Evolutionary conservation across 1,140 invertebrate genomes (phyloP).

Genomic region (Agraylea sexmaculata): DNA sequence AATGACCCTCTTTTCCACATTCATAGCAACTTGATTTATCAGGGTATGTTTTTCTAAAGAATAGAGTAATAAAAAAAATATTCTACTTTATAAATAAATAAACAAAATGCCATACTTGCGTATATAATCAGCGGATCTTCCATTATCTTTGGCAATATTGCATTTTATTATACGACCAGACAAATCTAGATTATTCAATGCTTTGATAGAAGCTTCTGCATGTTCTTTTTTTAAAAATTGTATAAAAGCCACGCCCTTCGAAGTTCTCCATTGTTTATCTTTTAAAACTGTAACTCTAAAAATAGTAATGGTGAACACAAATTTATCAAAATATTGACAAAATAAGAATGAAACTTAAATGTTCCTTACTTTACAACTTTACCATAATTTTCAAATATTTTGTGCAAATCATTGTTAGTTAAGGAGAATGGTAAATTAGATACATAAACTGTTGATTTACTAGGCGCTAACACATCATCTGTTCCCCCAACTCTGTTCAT

Average conservation of each 20-base stretch:
- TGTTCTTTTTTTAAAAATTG: slow-evolving; percentile 55
- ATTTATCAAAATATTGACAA: background rate
- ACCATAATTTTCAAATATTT: slow-evolving; percentile 64
- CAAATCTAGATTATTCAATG: slow-evolving; percentile 54
- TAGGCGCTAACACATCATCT: slow-evolving; percentile 15
- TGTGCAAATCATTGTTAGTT: slow-evolving; percentile 72
- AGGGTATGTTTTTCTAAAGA: slow-evolving; percentile 49
- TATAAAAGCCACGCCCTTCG: slow-evolving; percentile 69
- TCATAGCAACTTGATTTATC: slow-evolving; percentile 71
- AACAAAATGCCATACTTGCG: slow-evolving; percentile 26
- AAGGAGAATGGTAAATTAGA: slow-evolving; percentile 67
- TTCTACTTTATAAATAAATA: slow-evolving; percentile 14
- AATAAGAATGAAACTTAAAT: background rate
- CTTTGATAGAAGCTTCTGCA: slow-evolving; percentile 49
- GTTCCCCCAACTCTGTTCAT: no score
- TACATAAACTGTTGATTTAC: slow-evolving; percentile 66
- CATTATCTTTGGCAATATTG: slow-evolving; percentile 70
- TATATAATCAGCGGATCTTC: slow-evolving; percentile 63
- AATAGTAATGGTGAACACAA: slow-evolving; percentile 13
- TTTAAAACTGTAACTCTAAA: slow-evolving; percentile 60
- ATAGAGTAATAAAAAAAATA: background rate
- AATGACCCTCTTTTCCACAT: slow-evolving; percentile 66
- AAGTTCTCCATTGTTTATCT: slow-evolving; percentile 50
- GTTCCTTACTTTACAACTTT: slow-evolving; percentile 64
- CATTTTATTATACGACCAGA: slow-evolving; percentile 64